These are phyloP conservation scores for Nothoprocta pentlandii DNA, from an alignment of 2,113 vertebrate genomes.

Conservation along the genomic window DNA sequence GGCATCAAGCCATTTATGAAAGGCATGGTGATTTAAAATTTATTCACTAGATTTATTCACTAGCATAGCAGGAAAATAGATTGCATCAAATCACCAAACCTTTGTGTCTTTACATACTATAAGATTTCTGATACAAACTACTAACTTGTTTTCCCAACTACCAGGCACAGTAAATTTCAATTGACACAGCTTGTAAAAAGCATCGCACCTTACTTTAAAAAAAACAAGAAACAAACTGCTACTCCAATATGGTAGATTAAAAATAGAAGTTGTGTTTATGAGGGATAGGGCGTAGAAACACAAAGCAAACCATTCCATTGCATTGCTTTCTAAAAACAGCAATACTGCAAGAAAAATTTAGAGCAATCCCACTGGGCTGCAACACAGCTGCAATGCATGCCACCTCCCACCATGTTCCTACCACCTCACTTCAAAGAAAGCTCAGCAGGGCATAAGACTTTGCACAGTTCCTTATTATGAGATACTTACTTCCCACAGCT, in stretches of 20 bases:
- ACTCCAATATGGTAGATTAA: background rate
- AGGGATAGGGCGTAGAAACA: rapidly evolving
- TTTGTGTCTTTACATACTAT: background rate
- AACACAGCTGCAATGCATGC: background rate
- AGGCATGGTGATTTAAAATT: background rate
- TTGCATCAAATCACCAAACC: background rate
- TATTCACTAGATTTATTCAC: slow-evolving; percentile 16
- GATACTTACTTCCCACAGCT: background rate
- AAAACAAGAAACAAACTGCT: background rate
- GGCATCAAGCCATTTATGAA: slow-evolving; percentile 11
- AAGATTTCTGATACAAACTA: background rate
- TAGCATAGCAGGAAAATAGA: background rate
- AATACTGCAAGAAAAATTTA: background rate
- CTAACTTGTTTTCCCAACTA: background rate
- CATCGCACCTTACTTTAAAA: background rate
- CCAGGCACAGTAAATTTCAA: background rate
- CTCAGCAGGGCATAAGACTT: background rate
- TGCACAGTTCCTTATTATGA: background rate
- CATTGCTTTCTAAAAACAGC: background rate
- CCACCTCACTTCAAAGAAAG: background rate
- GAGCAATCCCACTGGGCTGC: background rate
- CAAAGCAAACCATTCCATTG: background rate
- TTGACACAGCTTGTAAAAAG: background rate
- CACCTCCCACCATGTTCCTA: background rate
- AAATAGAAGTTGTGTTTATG: background rate